Base-by-base conservation (phyloP, 2,113 vertebrate species). In the Pogonocichla stellata region DNA sequence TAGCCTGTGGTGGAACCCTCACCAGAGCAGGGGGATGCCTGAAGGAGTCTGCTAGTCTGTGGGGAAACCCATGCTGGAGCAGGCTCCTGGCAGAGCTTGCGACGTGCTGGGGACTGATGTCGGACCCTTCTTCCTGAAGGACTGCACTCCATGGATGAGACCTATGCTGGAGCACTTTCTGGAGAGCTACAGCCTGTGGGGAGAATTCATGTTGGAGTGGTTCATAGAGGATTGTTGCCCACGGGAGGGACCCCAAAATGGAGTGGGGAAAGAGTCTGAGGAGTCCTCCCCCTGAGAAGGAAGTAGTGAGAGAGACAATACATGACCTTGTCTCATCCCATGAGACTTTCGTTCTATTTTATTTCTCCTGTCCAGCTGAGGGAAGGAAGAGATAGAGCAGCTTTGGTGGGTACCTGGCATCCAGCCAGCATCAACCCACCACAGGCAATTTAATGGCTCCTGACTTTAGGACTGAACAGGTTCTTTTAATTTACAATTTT, bases 51-150 rank as follows among this genome's bases (percentile, higher is more conserved):
- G 10, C 77, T 29, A 14, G 7, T 23, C 13, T 23, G 7, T 18
- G 23, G 54, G 54, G 33, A 71, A n/a, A 17, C 4, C 23, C 8
- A 5, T 38, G 28, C 9, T 57, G 48, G 19, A 38, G 33, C 24
- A 71, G 29, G 36, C 11, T 51, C 2, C 36, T 71, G 28, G 29
- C 19, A 40, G 20, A 11, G 10, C 9, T 31, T 66, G 12, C 58
- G 24, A 14, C 6, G 4, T 50, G 6, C 3, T 7, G 14, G 34
- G 8, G 9, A 13, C 3, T 24, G 14, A 5, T 5, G 2, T 4
- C 69, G 29, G 31, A 26, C 11, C 25, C 12, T 45, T 31, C 24
- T 74, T 40, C 11, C 29, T 33, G 29, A 74, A 20, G 28, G 16
- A 47, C 31, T n/a, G 23, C 6, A 5, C 38, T 33, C 7, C 2